Evolutionary conservation across 2,888 invertebrate genomes (phyloP), one percentile per base, ranked within the genome.

Genomic region (Archips crataeganus): DNA sequence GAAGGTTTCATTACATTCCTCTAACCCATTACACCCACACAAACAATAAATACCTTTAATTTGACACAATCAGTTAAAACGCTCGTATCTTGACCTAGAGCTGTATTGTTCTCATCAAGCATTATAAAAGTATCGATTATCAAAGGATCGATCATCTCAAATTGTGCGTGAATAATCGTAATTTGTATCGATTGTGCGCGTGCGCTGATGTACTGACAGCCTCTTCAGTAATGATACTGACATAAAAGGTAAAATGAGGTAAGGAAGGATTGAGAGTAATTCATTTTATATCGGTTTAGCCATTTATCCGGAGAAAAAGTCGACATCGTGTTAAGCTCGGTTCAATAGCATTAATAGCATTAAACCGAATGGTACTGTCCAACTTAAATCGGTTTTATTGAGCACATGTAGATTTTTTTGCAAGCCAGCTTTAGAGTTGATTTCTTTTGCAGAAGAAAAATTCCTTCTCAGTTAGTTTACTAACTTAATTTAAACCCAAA

Each of bases 121-220:
- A 49, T 62, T 57, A 63, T 15, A 32, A 47, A 45, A 49, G 32
- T 51, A 32, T 36, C 39, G 66, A 45, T 67, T 59, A 73, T 64
- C 63, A 62, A 54, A 51, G 59, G 59, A 68, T 60, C 39, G 64
- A 73, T 69, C 63, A 49, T 59, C 62, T 63, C 66, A 67, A 60
- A 74, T 65, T 74, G 70, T 74, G 74, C 70, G 74, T 70, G 69
- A 3, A 74, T 74, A 74, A 74, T 70, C 65, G 64, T 61, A 65
- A 74, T 74, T 74, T 70, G 70, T 61, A 64, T 45, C 60, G 64
- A 74, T 74, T 74, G 74, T 70, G 72, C 73, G 73, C 63, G 62
- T 47, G 68, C 73, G 63, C 36, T 13, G n/a, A 10, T 34, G 34
- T 42, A 57, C 54, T 62, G 72, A 73, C 72, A 57, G 62, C 62